These are phyloP conservation scores for Octodon degus DNA, from an alignment of 2,113 vertebrate species.

Conservation along the genomic window DNA sequence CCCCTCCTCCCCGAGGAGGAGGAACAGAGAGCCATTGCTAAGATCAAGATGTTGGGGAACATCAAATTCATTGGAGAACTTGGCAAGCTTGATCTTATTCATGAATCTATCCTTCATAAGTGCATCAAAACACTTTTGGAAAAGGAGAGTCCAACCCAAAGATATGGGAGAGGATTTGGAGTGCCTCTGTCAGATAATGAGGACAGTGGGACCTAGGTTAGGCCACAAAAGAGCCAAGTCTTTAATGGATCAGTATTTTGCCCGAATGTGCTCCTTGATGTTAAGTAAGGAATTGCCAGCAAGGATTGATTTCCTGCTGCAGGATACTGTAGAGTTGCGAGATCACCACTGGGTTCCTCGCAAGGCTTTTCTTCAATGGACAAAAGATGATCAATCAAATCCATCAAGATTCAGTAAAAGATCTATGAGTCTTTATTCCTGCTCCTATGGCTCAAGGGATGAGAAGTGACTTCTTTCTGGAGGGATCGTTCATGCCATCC, in stretches of 20 bases:
- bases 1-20: constrained; percentile 98
- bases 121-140: no score
- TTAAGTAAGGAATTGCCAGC: constrained; percentile 99
- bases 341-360: constrained; percentile 99
- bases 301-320: constrained; percentile 99
- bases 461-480: constrained; percentile 99
- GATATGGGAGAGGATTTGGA: constrained; percentile 99
- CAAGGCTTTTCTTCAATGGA: constrained; percentile 99
- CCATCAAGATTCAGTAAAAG: constrained; percentile 99
- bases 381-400: constrained; percentile 99
- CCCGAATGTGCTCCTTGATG: constrained; percentile 99
- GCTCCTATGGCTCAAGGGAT: constrained; percentile 97
- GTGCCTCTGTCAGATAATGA: constrained; percentile 99
- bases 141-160: not conserved
- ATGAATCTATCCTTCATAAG: constrained; percentile 68
- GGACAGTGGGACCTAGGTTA: constrained; percentile 99
- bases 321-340: constrained; percentile 99
- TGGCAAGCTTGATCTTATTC: constrained; percentile 99
- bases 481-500: constrained; percentile 97
- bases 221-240: constrained; percentile 96
- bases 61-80: constrained; percentile 99
- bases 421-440: constrained; percentile 98
- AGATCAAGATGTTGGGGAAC: constrained; percentile 99
- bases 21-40: constrained; percentile 99
- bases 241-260: constrained; percentile 99